Evolutionary conservation across 2,113 vertebrate species (phyloP).

Genomic region (Cottus gobio): DNA sequence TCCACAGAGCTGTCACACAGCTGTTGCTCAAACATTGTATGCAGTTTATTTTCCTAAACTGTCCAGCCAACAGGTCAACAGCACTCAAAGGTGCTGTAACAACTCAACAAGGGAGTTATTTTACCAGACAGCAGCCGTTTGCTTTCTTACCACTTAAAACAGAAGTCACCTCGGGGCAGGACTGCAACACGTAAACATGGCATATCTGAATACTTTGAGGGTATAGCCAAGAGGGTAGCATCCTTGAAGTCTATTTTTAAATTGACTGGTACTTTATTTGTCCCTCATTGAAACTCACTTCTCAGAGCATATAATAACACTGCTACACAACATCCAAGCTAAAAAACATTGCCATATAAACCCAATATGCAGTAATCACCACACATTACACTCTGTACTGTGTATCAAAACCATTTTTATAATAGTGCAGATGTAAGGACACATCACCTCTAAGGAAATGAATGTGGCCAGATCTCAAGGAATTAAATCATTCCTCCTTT

Average conservation of each 20-base stretch:
- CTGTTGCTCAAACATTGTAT: slow-evolving; percentile 45
- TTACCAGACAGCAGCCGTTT: slow-evolving; percentile 56
- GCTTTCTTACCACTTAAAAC: slow-evolving; percentile 50
- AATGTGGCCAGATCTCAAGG: not conserved
- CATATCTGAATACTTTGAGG: slow-evolving; percentile 57
- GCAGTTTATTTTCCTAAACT: slow-evolving; percentile 59
- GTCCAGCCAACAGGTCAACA: slow-evolving; percentile 55
- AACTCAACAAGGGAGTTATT: slow-evolving; percentile 53
- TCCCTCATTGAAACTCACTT: slow-evolving; percentile 29
- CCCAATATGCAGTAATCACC: not conserved
- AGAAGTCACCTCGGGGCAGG: slow-evolving; percentile 49
- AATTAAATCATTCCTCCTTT: slow-evolving; percentile 6
- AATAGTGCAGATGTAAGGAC: slow-evolving; percentile 18
- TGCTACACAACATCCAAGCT: not conserved
- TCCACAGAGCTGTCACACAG: slow-evolving; percentile 14
- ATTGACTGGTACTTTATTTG: slow-evolving; percentile 40
- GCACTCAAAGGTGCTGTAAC: slow-evolving; percentile 60
- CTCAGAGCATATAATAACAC: slow-evolving; percentile 26
- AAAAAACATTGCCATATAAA: slow-evolving; percentile 7
- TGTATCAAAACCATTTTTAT: slow-evolving; percentile 18
- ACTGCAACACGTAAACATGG: slow-evolving; percentile 52
- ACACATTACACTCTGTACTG: not conserved
- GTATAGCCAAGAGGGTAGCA: slow-evolving; percentile 15
- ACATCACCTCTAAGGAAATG: slow-evolving; percentile 4
- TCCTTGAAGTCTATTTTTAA: slow-evolving; percentile 25